Base-by-base conservation (phyloP, 2,113 vertebrate species). In the Fukomys damarensis region DNA sequence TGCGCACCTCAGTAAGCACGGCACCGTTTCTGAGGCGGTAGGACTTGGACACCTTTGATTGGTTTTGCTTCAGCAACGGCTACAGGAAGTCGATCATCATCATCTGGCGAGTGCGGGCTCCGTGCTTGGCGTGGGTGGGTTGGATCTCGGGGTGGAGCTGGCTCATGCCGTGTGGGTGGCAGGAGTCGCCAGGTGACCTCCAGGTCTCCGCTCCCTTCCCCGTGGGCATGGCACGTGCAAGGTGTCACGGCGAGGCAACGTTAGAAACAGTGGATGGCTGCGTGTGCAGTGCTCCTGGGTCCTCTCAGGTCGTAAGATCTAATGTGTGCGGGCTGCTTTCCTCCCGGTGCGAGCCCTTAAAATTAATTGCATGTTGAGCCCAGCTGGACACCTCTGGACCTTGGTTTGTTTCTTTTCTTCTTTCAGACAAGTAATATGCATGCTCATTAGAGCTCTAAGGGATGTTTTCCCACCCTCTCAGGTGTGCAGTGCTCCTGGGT, bases 41-140 rank as follows among this genome's bases (percentile, higher is more conserved):
- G 41, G 65, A 38, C 68, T 88, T 82, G 81, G 54, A 94, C 82
- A 74, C 81, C 63, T 94, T 52, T 24, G 61, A 96, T 74, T 89
- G 66, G 76, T 74, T 89, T 41, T 70, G 3, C 72, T 58, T 93
- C 41, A 46, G 56, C 68, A 88, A 63, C 86, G 79, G 63, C 38
- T 26, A 16, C 63, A 20, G 4, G n/a, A 76, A 77, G 43, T 35
- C 83, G 93, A 63, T 81, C 43, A 89, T 81, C 43, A 89, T 58
- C 58, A 9, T 32, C 43, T 79, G 41, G 30, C 7, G 2, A 35
- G 28, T 32, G 43, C 19, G 52, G 52, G 22, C 49, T 59, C 46
- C 89, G 35, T 46, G 54, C 38, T 91, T 32, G 10, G 0, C 74
- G 32, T 63, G 58, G 32, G 22, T 66, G 56, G 92, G 63, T 86